Conservation (phyloP, 2,888 invertebrate genomes). For the Tiliacea citrago region DNA sequence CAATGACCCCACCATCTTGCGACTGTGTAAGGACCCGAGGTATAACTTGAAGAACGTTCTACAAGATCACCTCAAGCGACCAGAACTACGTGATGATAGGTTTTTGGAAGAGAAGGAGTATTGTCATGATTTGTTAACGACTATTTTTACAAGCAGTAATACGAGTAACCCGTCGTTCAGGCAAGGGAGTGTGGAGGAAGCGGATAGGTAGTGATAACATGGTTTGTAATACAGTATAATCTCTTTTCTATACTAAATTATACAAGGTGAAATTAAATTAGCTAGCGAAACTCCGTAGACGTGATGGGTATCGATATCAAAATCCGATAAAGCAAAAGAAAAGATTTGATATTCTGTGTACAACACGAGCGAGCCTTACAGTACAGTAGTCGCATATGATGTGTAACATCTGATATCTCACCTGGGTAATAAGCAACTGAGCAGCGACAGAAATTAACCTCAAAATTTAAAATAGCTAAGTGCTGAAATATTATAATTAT, state of each 20-base stretch:
- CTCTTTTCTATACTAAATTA: slow-evolving; percentile 34
- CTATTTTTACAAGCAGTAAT: slow-evolving; percentile 58
- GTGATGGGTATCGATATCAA: neutral
- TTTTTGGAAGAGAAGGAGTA: slow-evolving; percentile 80
- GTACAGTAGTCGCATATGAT: too few relatives aligned
- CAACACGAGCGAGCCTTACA: neutral
- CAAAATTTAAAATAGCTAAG: too few relatives aligned
- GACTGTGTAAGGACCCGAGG: slow-evolving; percentile 73
- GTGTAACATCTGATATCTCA: too few relatives aligned
- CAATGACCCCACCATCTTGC: slow-evolving; percentile 67
- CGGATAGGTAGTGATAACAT: slow-evolving; percentile 75
- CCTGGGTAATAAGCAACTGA: too few relatives aligned
- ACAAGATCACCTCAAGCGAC: slow-evolving; percentile 71
- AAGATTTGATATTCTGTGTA: neutral
- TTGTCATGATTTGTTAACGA: slow-evolving; percentile 71
- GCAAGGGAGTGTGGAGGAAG: slow-evolving; percentile 68
- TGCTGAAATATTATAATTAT: too few relatives aligned
- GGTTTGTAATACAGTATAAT: neutral
- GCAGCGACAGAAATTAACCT: too few relatives aligned
- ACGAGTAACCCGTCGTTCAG: neutral
- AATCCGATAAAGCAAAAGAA: neutral
- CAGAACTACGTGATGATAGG: slow-evolving; percentile 73
- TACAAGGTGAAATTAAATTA: neutral
- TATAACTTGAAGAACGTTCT: slow-evolving; percentile 72
- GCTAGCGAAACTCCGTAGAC: neutral